These are phyloP conservation scores for Phasianus colchicus DNA, from an alignment of 2,113 vertebrate species.

Conservation along the genomic window DNA sequence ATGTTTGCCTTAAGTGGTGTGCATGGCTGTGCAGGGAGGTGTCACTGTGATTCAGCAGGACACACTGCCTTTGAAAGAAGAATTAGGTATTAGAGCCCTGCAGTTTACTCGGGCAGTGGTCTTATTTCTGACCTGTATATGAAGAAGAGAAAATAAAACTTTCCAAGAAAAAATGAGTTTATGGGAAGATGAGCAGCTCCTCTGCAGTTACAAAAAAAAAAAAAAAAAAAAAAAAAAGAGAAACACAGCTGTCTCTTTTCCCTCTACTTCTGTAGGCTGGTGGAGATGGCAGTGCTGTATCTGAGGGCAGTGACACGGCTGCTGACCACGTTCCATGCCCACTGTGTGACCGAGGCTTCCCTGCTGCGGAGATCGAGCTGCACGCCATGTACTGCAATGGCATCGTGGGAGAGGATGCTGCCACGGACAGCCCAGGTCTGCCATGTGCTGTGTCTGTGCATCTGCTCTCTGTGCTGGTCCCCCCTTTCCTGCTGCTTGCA, in stretches of 20 bases:
- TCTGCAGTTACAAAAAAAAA: background rate
- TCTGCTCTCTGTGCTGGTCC: background rate
- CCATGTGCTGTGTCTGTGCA: background rate
- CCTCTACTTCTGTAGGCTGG: conserved; percentile 63
- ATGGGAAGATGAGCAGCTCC: background rate
- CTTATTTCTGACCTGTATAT: conserved; percentile 31
- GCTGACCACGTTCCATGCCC: conserved; percentile 81
- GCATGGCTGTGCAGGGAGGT: conserved; percentile 44
- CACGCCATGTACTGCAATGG: conserved; percentile 93
- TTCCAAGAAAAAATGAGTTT: conserved; percentile 7
- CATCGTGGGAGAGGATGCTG: conserved; percentile 23
- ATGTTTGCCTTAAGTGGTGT: conserved; percentile 62
- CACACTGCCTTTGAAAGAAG: conserved; percentile 70
- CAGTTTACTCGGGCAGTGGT: conserved; percentile 25
- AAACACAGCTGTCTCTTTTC: background rate
- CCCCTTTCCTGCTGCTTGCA: background rate
- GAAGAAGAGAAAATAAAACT: conserved; percentile 56
- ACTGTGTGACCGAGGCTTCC: conserved; percentile 84
- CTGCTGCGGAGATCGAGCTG: conserved; percentile 80
- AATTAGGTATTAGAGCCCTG: conserved; percentile 50
- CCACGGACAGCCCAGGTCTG: conserved; percentile 51
- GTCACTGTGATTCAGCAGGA: conserved; percentile 62
- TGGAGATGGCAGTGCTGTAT: conserved; percentile 41
- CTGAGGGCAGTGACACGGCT: conserved; percentile 15
- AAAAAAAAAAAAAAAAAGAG: background rate